These are phyloP conservation scores for Scaptomyza tumidula DNA, from an alignment of 2,888 invertebrate species.

Conservation along the genomic window DNA sequence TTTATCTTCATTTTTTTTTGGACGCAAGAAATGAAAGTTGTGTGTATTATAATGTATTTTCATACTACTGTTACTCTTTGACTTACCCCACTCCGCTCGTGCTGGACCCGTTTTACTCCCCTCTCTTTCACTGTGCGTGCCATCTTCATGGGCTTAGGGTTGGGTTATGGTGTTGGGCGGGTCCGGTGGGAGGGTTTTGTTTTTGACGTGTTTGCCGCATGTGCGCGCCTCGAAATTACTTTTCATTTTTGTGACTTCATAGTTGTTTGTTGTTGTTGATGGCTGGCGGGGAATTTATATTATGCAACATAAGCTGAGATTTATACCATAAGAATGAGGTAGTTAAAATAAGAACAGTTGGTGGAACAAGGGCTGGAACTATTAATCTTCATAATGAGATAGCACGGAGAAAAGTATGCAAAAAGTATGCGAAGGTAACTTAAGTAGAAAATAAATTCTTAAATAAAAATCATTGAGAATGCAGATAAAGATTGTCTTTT, in stretches of 20 bases:
- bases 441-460: background rate
- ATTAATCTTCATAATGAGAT: background rate
- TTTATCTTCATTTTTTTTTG: conserved; percentile 29
- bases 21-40: conserved; percentile 75
- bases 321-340: conserved; percentile 47
- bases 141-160: conserved; percentile 11
- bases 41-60: conserved; percentile 74
- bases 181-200: conserved; percentile 19
- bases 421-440: background rate
- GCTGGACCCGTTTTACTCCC: conserved; percentile 9
- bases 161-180: conserved; percentile 9
- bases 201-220: conserved; percentile 57
- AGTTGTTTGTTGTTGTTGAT: conserved; percentile 30
- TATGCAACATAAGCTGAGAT: conserved; percentile 67
- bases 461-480: too few species aligned
- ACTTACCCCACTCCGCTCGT: conserved; percentile 25
- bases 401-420: background rate
- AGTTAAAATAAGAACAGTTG: conserved; percentile 38
- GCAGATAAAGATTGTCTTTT: background rate
- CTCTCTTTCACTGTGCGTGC: conserved; percentile 12
- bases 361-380: background rate
- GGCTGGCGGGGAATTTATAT: conserved; percentile 46
- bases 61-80: conserved; percentile 71
- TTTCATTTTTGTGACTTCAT: conserved; percentile 72
- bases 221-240: conserved; percentile 75